Percentiles rank a stretch among this genome's conserved stretches.
Evolutionary conservation across 2,113 vertebrate genomes (phyloP).

Genomic region (Turnix velox): DNA sequence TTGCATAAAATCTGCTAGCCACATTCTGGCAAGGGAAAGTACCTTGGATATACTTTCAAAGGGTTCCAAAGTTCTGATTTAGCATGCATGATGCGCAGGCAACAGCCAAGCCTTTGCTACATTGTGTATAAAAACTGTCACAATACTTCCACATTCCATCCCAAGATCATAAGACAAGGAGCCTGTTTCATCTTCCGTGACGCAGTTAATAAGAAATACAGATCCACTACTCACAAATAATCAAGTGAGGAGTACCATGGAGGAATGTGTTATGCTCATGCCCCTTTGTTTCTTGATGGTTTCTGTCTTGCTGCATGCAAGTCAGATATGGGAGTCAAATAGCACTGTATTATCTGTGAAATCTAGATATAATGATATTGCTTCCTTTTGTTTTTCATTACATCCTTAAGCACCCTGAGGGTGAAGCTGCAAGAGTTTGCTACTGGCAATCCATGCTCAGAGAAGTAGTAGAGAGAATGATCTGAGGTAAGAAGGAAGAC

Average conservation of each 20-base stretch:
- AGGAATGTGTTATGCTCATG: background rate
- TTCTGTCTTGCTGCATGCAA: background rate
- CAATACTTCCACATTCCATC: background rate
- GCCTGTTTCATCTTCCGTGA: background rate
- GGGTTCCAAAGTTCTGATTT: background rate
- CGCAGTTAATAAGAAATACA: background rate
- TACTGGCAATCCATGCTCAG: background rate
- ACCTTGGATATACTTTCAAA: background rate
- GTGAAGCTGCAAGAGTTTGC: background rate
- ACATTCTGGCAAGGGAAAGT: background rate
- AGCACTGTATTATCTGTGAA: background rate
- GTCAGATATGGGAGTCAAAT: background rate
- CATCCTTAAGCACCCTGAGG: background rate
- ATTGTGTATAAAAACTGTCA: background rate
- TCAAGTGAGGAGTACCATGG: background rate
- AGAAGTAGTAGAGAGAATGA: background rate
- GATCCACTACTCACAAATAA: background rate
- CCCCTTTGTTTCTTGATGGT: background rate
- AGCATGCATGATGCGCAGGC: fast-evolving
- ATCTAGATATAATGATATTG: background rate
- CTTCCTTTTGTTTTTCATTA: background rate
- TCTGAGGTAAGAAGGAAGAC: background rate
- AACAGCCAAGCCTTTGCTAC: background rate
- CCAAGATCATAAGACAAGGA: background rate
- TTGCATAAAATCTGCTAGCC: background rate